These are phyloP conservation scores for Prorops nasuta DNA, from an alignment of 1,140 invertebrate species.

Conservation along the genomic window DNA sequence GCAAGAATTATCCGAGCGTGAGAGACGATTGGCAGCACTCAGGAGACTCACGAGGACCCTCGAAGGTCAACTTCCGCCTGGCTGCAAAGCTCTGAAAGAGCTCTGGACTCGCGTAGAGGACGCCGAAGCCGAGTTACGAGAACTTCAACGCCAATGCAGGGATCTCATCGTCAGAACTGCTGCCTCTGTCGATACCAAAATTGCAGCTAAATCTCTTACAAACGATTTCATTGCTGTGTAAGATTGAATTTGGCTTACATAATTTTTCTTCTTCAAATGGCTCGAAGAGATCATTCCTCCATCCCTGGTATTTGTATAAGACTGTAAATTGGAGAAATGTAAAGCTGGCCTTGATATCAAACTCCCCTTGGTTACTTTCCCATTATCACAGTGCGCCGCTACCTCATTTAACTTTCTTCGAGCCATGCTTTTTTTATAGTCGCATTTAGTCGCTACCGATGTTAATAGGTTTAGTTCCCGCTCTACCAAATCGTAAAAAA, in stretches of 20 bases:
- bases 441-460: constrained; percentile 35
- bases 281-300: constrained; percentile 10
- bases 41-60: constrained; percentile 66
- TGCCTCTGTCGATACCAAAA: constrained; percentile 52
- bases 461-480: constrained; percentile 45
- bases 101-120: constrained; percentile 68
- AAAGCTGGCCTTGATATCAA: no score
- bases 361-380: not conserved
- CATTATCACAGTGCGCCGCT: not conserved
- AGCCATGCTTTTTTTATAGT: constrained; percentile 37
- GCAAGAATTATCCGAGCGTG: constrained; percentile 70
- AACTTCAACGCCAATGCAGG: constrained; percentile 75
- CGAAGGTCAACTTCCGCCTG: constrained; percentile 66
- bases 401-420: constrained; percentile 42
- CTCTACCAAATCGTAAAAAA: constrained; percentile 39
- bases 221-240: no score
- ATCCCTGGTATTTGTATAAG: constrained; percentile 3
- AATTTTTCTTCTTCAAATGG: no score
- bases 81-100: constrained; percentile 61
- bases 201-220: no score
- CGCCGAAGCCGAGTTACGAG: constrained; percentile 76
- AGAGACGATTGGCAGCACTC: constrained; percentile 67
- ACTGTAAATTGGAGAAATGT: no score
- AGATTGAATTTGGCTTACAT: no score
- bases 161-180: constrained; percentile 70